Base-by-base conservation (phyloP, 1,140 invertebrate genomes). In the Nylanderia fulva region DNA sequence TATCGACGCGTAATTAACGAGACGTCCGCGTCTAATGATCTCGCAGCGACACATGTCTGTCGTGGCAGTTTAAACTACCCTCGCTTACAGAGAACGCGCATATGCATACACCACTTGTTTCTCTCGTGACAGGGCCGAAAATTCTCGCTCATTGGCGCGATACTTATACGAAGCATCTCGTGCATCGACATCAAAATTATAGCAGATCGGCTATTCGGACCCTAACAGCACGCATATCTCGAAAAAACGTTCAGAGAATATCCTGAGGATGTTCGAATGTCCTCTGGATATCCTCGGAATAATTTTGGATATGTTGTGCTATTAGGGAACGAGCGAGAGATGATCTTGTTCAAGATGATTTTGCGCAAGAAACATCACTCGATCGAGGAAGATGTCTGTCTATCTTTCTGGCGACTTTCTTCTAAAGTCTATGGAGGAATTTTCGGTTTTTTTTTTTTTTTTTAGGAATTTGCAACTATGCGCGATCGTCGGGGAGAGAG, bases 1-100 rank as follows among this genome's bases (percentile, higher is more conserved):
- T n/a, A 80, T 88, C 85, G 77, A 76, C 39, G 75, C 77, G 86
- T 84, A 79, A 87, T 87, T 85, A 85, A 82, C 64, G 87, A 68
- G 72, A 85, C 86, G 56, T 66, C 61, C 72, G 80, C 63, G 54
- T 85, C n/a, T n/a, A 79, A 88, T 52, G 58, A 88, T 88, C 84
- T 85, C 68, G 68, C 86, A 72, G 45, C 58, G 74, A 85, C 82
- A 88, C 87, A 68, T 75, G 82, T 88, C 74, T 85, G 86, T 68
- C 86, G 48, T 71, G 60, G 74, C 66, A 60, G 82, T 76, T 76
- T 76, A 52, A 54, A 42, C 39, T 68, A 80, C 1, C 42, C 1
- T 42, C 9, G 11, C 9, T 11, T 39, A 64, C 45, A 66, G 60
- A 66, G 60, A 80, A 33, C 60, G 42, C 61, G 42, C 21, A 48